Percentiles rank a stretch among this genome's conserved stretches.
These are phyloP conservation scores for Caenorhabditis elegans DNA, from an alignment of 1,140 invertebrate genomes.

Conservation along the genomic window DNA sequence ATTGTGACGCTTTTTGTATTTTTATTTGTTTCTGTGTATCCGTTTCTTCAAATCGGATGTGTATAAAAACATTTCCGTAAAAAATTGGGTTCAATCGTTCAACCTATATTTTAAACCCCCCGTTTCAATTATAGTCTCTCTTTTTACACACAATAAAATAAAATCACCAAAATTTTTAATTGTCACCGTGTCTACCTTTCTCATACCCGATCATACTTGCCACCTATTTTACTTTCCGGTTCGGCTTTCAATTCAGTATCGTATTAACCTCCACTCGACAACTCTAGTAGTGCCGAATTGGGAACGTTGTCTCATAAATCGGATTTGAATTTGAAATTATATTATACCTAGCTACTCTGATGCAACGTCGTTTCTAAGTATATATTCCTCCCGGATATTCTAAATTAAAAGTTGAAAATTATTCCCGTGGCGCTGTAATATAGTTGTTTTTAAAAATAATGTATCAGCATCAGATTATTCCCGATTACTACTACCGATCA, in stretches of 20 bases:
- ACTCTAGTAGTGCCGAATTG: neutral
- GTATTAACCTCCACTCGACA: neutral
- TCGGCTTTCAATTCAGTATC: neutral
- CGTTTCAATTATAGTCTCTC: neutral
- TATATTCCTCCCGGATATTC: too few relatives aligned
- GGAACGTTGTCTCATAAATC: neutral
- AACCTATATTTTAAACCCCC: too few relatives aligned
- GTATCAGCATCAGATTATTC: neutral
- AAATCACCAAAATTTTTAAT: neutral
- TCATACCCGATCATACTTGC: neutral
- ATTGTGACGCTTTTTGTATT: too few relatives aligned
- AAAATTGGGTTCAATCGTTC: too few relatives aligned
- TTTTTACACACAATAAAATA: neutral
- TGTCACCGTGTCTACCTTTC: neutral
- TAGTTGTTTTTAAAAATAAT: too few relatives aligned
- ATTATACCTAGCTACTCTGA: too few relatives aligned
- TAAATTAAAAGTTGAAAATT: too few relatives aligned
- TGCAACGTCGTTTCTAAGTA: too few relatives aligned
- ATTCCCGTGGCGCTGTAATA: too few relatives aligned
- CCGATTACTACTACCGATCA: neutral
- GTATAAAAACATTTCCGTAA: too few relatives aligned
- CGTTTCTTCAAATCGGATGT: too few relatives aligned
- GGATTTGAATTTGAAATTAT: neutral
- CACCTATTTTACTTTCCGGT: constrained; percentile 18
- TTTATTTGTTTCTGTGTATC: too few relatives aligned